Evolutionary conservation across 1,140 invertebrate genomes (phyloP).

Genomic region (Nasonia longicornis): DNA sequence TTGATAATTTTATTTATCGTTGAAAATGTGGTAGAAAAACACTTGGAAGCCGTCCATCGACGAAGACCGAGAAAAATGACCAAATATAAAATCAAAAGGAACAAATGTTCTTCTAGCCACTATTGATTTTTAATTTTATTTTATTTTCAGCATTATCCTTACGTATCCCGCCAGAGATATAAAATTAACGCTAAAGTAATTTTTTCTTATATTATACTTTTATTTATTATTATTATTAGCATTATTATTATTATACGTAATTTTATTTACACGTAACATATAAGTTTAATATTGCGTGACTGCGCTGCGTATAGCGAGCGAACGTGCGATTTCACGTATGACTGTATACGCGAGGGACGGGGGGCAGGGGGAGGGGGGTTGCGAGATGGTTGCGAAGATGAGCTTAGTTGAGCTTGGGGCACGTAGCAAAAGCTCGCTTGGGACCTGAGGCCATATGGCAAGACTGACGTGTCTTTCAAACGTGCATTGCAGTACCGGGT

Average conservation of each 20-base stretch:
- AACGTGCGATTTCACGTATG: slow-evolving; percentile 8
- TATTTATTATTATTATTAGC: background rate
- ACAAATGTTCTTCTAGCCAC: background rate
- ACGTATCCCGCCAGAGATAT: background rate
- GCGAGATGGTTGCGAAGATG: slow-evolving; percentile 25
- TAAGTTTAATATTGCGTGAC: background rate
- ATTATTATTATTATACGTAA: background rate
- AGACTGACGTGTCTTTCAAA: slow-evolving; percentile 48
- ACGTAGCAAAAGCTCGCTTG: slow-evolving; percentile 24
- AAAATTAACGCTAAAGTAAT: background rate
- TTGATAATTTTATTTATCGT: slow-evolving; percentile 25
- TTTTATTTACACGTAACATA: background rate
- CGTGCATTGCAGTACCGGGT: slow-evolving; percentile 87
- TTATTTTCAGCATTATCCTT: background rate
- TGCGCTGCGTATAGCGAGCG: slow-evolving; percentile 13
- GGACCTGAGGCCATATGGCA: slow-evolving; percentile 30
- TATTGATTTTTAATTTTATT: background rate
- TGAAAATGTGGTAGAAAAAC: background rate
- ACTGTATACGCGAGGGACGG: slow-evolving; percentile 3
- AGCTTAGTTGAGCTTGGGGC: slow-evolving; percentile 42
- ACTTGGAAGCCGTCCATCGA: background rate
- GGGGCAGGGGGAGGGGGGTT: background rate
- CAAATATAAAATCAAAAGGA: background rate
- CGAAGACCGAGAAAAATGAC: too few relatives aligned
- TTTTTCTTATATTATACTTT: background rate